Evolutionary conservation across 2,888 invertebrate genomes (phyloP).

Genomic region (Caprella mutica): DNA sequence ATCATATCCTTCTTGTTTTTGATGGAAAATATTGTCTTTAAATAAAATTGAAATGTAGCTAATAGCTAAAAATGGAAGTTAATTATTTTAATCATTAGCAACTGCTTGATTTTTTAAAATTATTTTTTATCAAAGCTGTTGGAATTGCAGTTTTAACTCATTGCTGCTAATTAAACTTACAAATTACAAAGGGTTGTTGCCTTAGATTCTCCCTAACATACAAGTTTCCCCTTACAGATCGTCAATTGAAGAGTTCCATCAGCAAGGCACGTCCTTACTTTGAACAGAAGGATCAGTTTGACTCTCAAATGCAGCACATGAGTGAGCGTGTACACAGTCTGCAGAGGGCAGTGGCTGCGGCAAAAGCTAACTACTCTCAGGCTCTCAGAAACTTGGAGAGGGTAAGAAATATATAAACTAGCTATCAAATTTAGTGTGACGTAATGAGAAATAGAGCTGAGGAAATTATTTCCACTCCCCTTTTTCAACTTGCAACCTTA

Average conservation of each 20-base stretch:
- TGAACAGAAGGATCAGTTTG: conserved; percentile 74
- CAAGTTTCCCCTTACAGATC: conserved; percentile 53
- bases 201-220: conserved; percentile 14
- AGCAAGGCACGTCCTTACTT: conserved; percentile 80
- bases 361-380: conserved; percentile 68
- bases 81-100: too few relatives aligned
- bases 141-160: too few relatives aligned
- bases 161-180: too few relatives aligned
- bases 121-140: too few relatives aligned
- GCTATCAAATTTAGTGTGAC: neutral
- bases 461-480: neutral
- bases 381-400: conserved; percentile 72
- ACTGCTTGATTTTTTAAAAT: too few relatives aligned
- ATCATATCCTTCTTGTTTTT: too few relatives aligned
- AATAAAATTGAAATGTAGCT: too few relatives aligned
- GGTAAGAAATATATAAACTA: too few relatives aligned
- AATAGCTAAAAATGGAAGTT: too few relatives aligned
- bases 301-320: conserved; percentile 71
- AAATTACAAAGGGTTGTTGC: neutral
- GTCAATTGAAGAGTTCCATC: conserved; percentile 67
- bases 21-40: too few relatives aligned
- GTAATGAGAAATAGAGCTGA: neutral
- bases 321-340: conserved; percentile 70
- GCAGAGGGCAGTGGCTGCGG: conserved; percentile 62
- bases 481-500: neutral